A percentile compares a stretch with the other conserved stretches of the same genome.
Evolutionary conservation across 2,113 vertebrate genomes (phyloP).

Genomic region (Acanthochromis polyacanthus): DNA sequence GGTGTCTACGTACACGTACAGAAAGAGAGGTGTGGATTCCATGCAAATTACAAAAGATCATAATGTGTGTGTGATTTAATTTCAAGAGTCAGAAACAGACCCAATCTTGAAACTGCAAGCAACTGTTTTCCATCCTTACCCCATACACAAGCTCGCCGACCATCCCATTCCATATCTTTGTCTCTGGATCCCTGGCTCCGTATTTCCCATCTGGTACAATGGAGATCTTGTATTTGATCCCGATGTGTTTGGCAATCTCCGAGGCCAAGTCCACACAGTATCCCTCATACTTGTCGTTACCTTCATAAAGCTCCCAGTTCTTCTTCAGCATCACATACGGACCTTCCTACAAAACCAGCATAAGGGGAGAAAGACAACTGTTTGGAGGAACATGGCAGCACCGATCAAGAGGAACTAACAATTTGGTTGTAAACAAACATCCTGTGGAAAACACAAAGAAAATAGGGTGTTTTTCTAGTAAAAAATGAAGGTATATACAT

Average conservation of each 20-base stretch:
- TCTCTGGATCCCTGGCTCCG: constrained; percentile 97
- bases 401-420: background rate
- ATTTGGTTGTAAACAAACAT: constrained; percentile 8
- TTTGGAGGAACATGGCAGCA: constrained; percentile 69
- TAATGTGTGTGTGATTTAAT: background rate
- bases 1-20: too few relatives aligned
- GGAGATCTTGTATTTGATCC: constrained; percentile 99
- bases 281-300: constrained; percentile 98
- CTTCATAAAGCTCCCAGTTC: constrained; percentile 98
- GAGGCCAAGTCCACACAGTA: constrained; percentile 99
- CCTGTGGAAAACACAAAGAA: background rate
- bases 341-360: constrained; percentile 92
- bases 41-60: too few relatives aligned
- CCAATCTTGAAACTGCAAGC: background rate
- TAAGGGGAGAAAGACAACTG: constrained; percentile 69
- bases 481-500: background rate
- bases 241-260: constrained; percentile 99
- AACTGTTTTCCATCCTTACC: constrained; percentile 78
- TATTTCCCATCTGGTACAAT: constrained; percentile 99
- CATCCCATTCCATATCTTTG: constrained; percentile 99
- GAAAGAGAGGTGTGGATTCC: too few relatives aligned
- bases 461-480: background rate
- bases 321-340: constrained; percentile 99
- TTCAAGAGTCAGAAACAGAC: background rate
- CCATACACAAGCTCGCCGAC: constrained; percentile 99